Evolutionary conservation across 2,113 vertebrate species (phyloP), one percentile per base, ranked within the genome.

Genomic region (Megalops atlanticus): DNA sequence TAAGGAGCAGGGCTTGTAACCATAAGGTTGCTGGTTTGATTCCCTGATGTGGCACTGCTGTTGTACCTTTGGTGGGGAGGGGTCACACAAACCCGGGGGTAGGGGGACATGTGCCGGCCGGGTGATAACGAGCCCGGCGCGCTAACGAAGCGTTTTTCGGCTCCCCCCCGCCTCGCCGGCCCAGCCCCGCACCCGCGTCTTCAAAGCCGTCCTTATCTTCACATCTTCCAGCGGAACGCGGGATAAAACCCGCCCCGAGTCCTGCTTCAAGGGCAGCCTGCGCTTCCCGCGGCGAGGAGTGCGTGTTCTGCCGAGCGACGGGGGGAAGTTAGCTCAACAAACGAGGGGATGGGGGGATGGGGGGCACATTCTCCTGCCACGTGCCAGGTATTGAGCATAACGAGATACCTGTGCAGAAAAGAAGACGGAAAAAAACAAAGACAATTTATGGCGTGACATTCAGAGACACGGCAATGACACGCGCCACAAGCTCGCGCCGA

Each of bases 81-180:
- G n/a, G n/a, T n/a, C n/a, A n/a, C n/a, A n/a, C n/a, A n/a, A n/a
- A n/a, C n/a, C n/a, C n/a, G n/a, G n/a, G n/a, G n/a, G n/a, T 45
- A 69, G 74, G 75, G 80, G 73, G 74, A 54, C 74, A 27, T 78
- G 52, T 49, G 49, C 80, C 54, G 41, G 69, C 68, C 31, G 69
- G 74, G 90, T 91, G 88, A 84, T 92, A 92, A 93, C 92, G 85
- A 91, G 85, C 83, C 85, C 36, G 87, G 80, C 90, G 91, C n/a
- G 76, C 91, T 92, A 88, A 91, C 91, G 88, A 90, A 89, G 41
- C 41, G 24, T n/a, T 39, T 41, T 45, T 14, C 4, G 54, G 76
- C 36, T 6, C 45, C 45, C n/a, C n/a, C 54, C 47, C 15, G 58
- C 52, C 90, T 89, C 81, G 75, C 64, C 82, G 79, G 77, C 82